These are phyloP conservation scores for Drosophila multiciliata DNA, from an alignment of 2,888 invertebrate genomes.

Conservation along the genomic window DNA sequence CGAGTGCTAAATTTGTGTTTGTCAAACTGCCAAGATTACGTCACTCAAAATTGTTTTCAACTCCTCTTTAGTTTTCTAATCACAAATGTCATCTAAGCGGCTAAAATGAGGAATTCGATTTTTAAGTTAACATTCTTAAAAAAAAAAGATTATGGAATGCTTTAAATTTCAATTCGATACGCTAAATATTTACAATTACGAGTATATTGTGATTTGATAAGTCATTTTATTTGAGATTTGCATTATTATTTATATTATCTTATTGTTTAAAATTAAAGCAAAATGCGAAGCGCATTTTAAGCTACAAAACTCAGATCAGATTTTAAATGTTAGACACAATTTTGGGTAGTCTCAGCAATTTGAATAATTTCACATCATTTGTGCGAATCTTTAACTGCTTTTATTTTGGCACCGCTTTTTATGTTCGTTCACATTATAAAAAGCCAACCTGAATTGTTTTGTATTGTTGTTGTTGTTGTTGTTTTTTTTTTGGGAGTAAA, in stretches of 20 bases:
- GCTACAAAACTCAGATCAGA: conserved; percentile 5
- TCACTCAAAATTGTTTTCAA: conserved; percentile 6
- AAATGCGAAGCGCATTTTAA: conserved; percentile 12
- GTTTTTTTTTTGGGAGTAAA: background rate
- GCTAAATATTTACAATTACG: conserved; percentile 6
- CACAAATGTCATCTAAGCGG: background rate
- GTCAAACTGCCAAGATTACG: conserved; percentile 1
- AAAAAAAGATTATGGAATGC: conserved; percentile 7
- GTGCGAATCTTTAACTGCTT: conserved; percentile 36
- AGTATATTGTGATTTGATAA: too few species aligned
- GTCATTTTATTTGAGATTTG: background rate
- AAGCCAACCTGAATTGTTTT: background rate
- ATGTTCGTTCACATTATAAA: background rate
- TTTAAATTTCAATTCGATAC: conserved; percentile 15
- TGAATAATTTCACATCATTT: conserved; percentile 17
- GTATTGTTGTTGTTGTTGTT: background rate
- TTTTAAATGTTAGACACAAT: conserved; percentile 5
- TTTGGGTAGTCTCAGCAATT: background rate
- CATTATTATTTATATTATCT: conserved; percentile 24
- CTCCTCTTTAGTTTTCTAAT: background rate
- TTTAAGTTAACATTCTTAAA: background rate
- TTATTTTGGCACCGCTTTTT: conserved; percentile 21
- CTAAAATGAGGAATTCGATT: background rate
- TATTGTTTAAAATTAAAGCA: conserved; percentile 11
- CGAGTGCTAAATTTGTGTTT: conserved; percentile 9